Conservation (phyloP, 2,888 invertebrate species). For the Drosophila colorata region DNA sequence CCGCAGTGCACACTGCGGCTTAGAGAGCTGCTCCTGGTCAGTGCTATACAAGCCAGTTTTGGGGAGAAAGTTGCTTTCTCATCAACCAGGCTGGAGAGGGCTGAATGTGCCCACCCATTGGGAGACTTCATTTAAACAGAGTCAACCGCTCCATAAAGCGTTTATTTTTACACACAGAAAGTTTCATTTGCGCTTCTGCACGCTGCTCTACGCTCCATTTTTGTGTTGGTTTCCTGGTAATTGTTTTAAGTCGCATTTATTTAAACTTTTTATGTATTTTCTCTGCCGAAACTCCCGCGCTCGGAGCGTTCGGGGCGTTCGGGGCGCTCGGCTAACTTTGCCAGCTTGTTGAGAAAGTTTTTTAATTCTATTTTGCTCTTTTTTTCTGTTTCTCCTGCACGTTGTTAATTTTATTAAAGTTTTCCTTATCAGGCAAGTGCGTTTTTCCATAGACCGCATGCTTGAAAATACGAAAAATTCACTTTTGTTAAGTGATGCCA, state of each 20-base stretch:
- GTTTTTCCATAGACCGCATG: conserved; percentile 31
- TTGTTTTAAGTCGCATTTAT: conserved; percentile 78
- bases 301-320: conserved; percentile 10
- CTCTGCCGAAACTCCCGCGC: conserved; percentile 32
- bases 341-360: conserved; percentile 59
- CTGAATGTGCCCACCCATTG: conserved; percentile 38
- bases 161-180: conserved; percentile 50
- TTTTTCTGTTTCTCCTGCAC: conserved; percentile 39
- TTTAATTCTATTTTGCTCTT: conserved; percentile 56
- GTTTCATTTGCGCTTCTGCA: conserved; percentile 44
- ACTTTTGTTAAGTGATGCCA: conserved; percentile 14
- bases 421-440: conserved; percentile 58
- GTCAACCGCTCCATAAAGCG: conserved; percentile 50
- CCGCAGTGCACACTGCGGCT: conserved; percentile 41
- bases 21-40: conserved; percentile 15
- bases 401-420: conserved; percentile 76
- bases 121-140: conserved; percentile 66
- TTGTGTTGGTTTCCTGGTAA: conserved; percentile 66
- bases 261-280: conserved; percentile 58
- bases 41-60: conserved; percentile 3
- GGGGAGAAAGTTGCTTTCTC: conserved; percentile 51
- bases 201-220: conserved; percentile 37
- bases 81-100: background rate
- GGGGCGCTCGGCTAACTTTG: conserved; percentile 50
- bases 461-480: conserved; percentile 6